Evolutionary conservation across 2,888 invertebrate species (phyloP), one percentile per base, ranked within the genome.

Genomic region (Macrosiphum euphorbiae): DNA sequence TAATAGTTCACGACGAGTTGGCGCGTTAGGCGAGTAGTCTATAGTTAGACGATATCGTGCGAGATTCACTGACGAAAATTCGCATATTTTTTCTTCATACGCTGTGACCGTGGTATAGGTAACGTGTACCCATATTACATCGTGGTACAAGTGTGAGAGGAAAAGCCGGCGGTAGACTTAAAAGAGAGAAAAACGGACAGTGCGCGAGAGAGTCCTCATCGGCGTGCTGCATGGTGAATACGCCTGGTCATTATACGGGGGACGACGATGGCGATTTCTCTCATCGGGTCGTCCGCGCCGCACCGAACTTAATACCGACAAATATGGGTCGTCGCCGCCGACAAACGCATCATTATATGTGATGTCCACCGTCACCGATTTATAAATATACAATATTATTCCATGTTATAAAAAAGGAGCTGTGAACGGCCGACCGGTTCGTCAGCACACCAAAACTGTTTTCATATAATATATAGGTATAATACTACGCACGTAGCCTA

Each of bases 371-470:
- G 67, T 78, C 35, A 35, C 78, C 35, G 78, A 78, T 78, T 78
- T 35, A 78, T 47, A 50, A 47, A 87, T 50, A 47, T 85, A 85
- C 85, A 85, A 44, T 85, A 85, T 85, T n/a, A 50, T 87, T 87
- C 52, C n/a, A 58, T 67, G n/a, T 55, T 28, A 89, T 44, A 90
- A 86, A 87, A 61, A 92, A 92, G 28, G 86, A 87, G 44, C 86
- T 61, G 91, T 61, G n/a, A n/a, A 61, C 91, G 58, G 61, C n/a
- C 58, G 91, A 92, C 91, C 91, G 91, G 91, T 92, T 86, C 91
- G 86, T 50, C 44, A 47, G 26, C n/a, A 50, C 47, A 85, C 91
- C 84, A 85, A 91, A 90, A 90, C 67, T 24, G 67, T 35, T 78
- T 78, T 78, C 35, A 78, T 78, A 78, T 20, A 35, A 35, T 78